These are phyloP conservation scores for Cavia porcellus DNA, from an alignment of 2,113 vertebrate species.

Conservation along the genomic window DNA sequence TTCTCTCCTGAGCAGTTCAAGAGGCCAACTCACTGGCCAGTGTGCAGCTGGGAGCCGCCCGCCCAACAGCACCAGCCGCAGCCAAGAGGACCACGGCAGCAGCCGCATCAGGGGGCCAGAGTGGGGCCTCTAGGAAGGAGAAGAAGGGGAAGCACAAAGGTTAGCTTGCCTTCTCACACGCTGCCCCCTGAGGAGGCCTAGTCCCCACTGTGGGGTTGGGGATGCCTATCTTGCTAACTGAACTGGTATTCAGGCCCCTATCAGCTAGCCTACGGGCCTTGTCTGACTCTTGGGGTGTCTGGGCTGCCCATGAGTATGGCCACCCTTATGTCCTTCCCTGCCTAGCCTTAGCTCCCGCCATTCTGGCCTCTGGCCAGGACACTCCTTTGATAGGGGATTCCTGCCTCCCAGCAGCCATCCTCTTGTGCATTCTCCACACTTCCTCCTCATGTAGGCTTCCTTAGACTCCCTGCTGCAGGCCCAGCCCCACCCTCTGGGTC, in stretches of 20 bases:
- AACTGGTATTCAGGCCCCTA: not conserved
- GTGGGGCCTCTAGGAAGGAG: conserved; percentile 95
- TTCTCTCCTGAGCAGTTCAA: conserved; percentile 92
- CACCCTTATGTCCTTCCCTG: no score
- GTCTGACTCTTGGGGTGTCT: not conserved
- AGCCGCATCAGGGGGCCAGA: conserved; percentile 92
- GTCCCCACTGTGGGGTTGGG: not conserved
- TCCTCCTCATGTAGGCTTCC: not conserved
- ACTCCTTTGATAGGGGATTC: rapidly evolving
- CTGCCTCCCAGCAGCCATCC: not conserved
- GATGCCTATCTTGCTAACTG: not conserved
- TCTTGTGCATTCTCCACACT: not conserved
- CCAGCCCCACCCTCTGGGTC: not conserved
- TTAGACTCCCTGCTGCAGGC: rapidly evolving
- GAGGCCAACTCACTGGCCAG: conserved; percentile 95
- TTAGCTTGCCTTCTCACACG: conserved; percentile 85
- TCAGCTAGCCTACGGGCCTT: not conserved
- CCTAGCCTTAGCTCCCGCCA: not conserved
- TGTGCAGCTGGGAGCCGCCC: conserved; percentile 89
- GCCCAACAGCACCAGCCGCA: conserved; percentile 91
- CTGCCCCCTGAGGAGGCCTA: not conserved
- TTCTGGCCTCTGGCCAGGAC: not conserved
- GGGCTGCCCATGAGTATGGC: not conserved
- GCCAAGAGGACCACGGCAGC: conserved; percentile 95
- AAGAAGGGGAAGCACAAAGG: conserved; percentile 98